These are phyloP conservation scores for Cordilura impudica DNA, from an alignment of 2,888 invertebrate species.

Conservation along the genomic window DNA sequence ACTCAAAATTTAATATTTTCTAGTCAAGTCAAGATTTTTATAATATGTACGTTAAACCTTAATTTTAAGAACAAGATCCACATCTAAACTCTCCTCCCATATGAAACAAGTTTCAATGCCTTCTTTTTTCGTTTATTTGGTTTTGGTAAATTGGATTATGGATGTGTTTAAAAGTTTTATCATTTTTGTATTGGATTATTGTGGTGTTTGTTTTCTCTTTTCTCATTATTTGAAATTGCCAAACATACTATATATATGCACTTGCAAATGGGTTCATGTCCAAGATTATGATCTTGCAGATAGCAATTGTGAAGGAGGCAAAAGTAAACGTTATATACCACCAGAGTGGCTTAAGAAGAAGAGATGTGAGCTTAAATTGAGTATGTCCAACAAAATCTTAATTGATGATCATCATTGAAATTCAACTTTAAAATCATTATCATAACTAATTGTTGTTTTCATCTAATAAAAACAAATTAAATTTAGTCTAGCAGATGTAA, in stretches of 20 bases:
- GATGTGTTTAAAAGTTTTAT: conserved; percentile 35
- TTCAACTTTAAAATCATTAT: conserved; percentile 7
- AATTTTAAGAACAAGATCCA: too few species aligned
- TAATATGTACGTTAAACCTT: too few species aligned
- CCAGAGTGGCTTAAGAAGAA: conserved; percentile 77
- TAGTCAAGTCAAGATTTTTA: too few species aligned
- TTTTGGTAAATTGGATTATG: conserved; percentile 1
- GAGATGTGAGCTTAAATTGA: conserved; percentile 75
- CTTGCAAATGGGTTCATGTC: conserved; percentile 13
- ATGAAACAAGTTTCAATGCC: too few species aligned
- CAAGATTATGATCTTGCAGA: conserved; percentile 27
- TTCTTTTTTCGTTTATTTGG: too few species aligned
- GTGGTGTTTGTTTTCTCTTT: conserved; percentile 28
- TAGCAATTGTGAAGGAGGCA: conserved; percentile 64
- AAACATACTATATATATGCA: conserved; percentile 2
- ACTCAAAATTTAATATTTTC: too few species aligned
- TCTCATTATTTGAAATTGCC: conserved; percentile 22
- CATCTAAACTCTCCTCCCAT: too few species aligned
- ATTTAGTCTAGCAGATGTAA: not conserved
- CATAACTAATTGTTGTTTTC: not conserved
- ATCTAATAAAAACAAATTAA: not conserved
- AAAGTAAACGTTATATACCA: conserved; percentile 75
- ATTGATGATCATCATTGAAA: not conserved
- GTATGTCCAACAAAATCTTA: conserved; percentile 67
- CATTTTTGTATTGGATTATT: conserved; percentile 6